Evolutionary conservation across 1,140 invertebrate species (phyloP), one percentile per base, ranked within the genome.

Genomic region (Adelges cooleyi): DNA sequence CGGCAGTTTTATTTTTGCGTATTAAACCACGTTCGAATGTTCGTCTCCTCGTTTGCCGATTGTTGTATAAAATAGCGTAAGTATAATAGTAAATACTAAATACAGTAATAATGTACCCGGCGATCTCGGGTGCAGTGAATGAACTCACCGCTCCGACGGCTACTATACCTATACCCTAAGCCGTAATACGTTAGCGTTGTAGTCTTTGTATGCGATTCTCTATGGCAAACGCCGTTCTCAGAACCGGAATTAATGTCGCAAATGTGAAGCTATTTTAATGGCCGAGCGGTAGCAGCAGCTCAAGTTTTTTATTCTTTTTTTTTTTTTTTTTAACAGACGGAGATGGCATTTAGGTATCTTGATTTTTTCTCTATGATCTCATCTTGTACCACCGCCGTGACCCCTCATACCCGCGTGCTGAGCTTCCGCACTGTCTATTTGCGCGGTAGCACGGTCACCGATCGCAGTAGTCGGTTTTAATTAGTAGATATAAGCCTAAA

Each of bases 201-300:
- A 25, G 56, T 48, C 56, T 46, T 48, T 46, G 56, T 33, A 20
- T 17, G 40, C 40, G 4, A n/a, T 11, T 44, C 23, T 56, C 53
- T 42, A n/a, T 18, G 9, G 33, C 20, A n/a, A 18, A 2, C 25
- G 17, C 42, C 42, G 54, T 59, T 59, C 56, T 48, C 17, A 59
- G 54, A 59, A 59, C 54, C 38, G 56, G 56, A 62, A 48, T 62
- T 48, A 62, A 62, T 22, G 42, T 62, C 56, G 40, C 40, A 48
- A 62, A 62, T 62, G 42, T 33, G 56, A 48, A 62, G 56, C 42
- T 62, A 62, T 62, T 62, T 62, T 62, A 62, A 62, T 62, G 56
- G 56, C n/a, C 25, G 25, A 29, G 15, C 42, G 17, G 29, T 33
- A 33, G 54, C 33, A 17, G 51, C 20, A 4, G 23, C 38, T 29